These are phyloP conservation scores for Phacellophora camtschatica DNA, from an alignment of 30 jellyfish, hydroid and myxozoan genomes.

Conservation along the genomic window DNA sequence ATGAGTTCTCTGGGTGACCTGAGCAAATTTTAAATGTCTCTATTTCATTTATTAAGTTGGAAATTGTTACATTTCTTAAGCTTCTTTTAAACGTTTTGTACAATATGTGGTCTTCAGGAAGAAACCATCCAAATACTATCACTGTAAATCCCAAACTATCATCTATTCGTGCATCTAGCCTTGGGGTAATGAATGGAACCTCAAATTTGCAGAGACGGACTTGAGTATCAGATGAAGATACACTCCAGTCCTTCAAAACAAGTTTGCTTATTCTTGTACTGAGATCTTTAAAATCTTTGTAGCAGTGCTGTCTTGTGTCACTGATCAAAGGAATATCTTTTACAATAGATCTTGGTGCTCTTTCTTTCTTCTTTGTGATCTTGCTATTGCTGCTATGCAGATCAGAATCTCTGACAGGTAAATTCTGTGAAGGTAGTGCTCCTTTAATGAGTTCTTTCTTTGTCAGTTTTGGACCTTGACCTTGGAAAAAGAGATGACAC, in stretches of 20 bases:
- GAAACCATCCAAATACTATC: background rate
- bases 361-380: constrained; percentile 1
- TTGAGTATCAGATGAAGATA: background rate
- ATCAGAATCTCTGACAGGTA: constrained; percentile 30
- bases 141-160: background rate
- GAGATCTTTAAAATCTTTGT: constrained; percentile 23
- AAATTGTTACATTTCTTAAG: background rate
- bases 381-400: too few species aligned
- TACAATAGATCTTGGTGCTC: background rate
- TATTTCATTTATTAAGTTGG: background rate
- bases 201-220: background rate
- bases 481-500: background rate
- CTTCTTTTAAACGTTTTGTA: background rate
- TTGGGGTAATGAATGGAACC: background rate
- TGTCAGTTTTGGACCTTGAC: background rate
- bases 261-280: background rate
- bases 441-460: background rate
- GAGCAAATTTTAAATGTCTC: background rate
- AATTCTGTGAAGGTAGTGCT: constrained; percentile 42
- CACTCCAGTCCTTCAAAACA: constrained; percentile 1
- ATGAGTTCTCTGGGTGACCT: constrained; percentile 17
- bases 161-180: background rate
- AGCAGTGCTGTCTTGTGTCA: background rate
- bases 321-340: background rate
- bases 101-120: background rate